Percentiles rank a stretch among this genome's conserved stretches.
Conservation (phyloP, 2,113 vertebrate species). For the Hucho hucho region DNA sequence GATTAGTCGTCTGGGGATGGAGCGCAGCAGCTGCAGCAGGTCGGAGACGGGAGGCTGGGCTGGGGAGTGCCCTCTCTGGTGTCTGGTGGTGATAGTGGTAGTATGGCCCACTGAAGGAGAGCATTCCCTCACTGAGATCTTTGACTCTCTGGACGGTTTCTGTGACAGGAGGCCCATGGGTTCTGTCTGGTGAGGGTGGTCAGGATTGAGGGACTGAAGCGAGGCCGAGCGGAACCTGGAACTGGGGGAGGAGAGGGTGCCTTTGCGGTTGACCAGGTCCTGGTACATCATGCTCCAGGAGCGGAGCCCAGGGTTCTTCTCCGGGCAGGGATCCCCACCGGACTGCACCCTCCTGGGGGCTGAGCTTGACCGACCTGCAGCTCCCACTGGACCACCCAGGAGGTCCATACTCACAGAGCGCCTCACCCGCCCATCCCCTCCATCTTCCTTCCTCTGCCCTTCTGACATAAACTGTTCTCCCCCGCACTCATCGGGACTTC, state of each 20-base stretch:
- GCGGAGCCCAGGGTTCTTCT: slow-evolving; percentile 36
- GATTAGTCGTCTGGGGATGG: slow-evolving; percentile 54
- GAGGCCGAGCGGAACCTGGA: slow-evolving; percentile 53
- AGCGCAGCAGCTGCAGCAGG: slow-evolving; percentile 64
- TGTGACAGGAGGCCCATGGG: slow-evolving; percentile 24
- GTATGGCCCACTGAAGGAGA: background rate
- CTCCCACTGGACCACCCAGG: slow-evolving; percentile 41
- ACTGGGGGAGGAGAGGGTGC: slow-evolving; percentile 32
- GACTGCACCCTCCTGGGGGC: slow-evolving; percentile 34
- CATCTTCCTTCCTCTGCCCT: slow-evolving; percentile 14
- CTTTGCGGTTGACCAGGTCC: slow-evolving; percentile 59
- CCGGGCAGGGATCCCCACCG: slow-evolving; percentile 41
- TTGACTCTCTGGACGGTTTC: slow-evolving; percentile 40
- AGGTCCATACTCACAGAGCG: slow-evolving; percentile 67
- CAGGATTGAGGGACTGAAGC: slow-evolving; percentile 61
- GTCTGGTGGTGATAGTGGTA: background rate
- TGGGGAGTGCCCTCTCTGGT: background rate
- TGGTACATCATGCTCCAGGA: slow-evolving; percentile 66
- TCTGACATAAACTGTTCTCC: slow-evolving; percentile 27
- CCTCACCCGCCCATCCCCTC: slow-evolving; percentile 52
- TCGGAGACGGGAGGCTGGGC: slow-evolving; percentile 61
- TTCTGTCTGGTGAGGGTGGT: slow-evolving; percentile 3
- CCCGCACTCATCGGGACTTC: slow-evolving; percentile 28
- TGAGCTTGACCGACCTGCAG: slow-evolving; percentile 22
- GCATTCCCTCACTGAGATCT: background rate